These are phyloP conservation scores for Otocyon megalotis DNA, from an alignment of 2,113 vertebrate genomes.

Conservation along the genomic window DNA sequence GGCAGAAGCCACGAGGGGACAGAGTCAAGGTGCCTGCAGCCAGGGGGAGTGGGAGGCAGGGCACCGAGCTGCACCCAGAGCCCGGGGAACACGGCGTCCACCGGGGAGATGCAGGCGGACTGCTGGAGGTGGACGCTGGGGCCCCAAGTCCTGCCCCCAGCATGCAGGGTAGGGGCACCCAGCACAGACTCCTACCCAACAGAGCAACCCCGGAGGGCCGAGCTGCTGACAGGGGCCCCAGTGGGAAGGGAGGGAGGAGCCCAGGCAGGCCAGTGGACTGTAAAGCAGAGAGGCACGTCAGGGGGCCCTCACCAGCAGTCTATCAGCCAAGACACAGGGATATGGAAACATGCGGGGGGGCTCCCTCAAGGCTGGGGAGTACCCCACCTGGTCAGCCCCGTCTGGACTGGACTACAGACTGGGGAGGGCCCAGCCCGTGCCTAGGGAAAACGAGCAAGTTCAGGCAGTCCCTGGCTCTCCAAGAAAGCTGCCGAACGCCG, in stretches of 20 bases:
- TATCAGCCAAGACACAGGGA: not conserved
- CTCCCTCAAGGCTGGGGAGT: too few species aligned
- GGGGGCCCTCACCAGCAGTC: too few species aligned
- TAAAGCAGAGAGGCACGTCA: not conserved
- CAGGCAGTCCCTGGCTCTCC: not conserved
- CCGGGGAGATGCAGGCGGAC: not conserved
- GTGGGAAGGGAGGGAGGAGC: too few species aligned
- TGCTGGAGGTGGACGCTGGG: not conserved
- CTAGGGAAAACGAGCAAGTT: not conserved
- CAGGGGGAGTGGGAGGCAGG: not conserved
- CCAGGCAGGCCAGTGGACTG: not conserved
- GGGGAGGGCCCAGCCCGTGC: not conserved
- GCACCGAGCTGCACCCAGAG: not conserved
- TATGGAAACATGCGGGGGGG: not conserved
- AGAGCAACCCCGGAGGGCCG: not conserved
- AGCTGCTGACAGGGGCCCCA: not conserved
- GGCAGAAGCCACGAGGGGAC: not conserved
- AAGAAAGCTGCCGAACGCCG: not conserved
- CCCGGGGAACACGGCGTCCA: too few species aligned
- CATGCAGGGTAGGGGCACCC: rapidly evolving
- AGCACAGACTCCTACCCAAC: not conserved
- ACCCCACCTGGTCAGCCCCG: rapidly evolving
- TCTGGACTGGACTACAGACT: not conserved
- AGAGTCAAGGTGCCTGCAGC: not conserved
- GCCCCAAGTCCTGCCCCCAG: not conserved